These are phyloP conservation scores for Aphrophora alni DNA, from an alignment of 2,888 invertebrate species.

Conservation along the genomic window DNA sequence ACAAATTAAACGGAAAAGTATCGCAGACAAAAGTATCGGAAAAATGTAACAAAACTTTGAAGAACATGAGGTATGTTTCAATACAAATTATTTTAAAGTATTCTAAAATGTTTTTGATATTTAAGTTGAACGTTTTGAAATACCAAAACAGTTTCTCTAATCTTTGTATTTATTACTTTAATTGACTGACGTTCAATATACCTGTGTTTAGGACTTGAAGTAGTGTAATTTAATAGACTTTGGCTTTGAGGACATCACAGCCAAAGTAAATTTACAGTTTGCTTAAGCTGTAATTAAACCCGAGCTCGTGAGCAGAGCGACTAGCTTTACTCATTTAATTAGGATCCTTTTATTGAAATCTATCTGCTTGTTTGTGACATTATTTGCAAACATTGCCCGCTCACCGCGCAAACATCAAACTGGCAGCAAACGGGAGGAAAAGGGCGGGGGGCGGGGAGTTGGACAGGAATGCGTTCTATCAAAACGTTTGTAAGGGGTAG, in stretches of 20 bases:
- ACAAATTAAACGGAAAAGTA: too few relatives aligned
- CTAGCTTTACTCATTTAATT: background rate
- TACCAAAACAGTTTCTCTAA: background rate
- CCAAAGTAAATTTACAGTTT: background rate
- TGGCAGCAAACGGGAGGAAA: too few relatives aligned
- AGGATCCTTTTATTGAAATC: background rate
- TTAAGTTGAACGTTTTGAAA: background rate
- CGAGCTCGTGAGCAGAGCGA: too few relatives aligned
- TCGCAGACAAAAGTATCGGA: too few relatives aligned
- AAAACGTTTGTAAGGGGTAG: background rate
- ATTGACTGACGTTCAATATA: too few relatives aligned
- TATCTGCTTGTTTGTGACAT: background rate
- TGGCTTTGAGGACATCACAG: background rate
- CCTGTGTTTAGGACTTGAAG: too few relatives aligned
- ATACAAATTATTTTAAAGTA: too few relatives aligned
- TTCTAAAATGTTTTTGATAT: too few relatives aligned
- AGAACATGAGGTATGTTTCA: too few relatives aligned
- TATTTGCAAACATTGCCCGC: background rate
- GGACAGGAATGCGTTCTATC: background rate
- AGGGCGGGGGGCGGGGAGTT: background rate
- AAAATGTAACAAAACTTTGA: too few relatives aligned
- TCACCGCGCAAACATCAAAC: too few relatives aligned
- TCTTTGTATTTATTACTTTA: background rate
- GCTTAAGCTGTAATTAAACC: background rate
- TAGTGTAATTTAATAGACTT: background rate